These are phyloP conservation scores for Parazoanthus darwini DNA, from an alignment of 92 coral and sea anemone species.

Conservation along the genomic window DNA sequence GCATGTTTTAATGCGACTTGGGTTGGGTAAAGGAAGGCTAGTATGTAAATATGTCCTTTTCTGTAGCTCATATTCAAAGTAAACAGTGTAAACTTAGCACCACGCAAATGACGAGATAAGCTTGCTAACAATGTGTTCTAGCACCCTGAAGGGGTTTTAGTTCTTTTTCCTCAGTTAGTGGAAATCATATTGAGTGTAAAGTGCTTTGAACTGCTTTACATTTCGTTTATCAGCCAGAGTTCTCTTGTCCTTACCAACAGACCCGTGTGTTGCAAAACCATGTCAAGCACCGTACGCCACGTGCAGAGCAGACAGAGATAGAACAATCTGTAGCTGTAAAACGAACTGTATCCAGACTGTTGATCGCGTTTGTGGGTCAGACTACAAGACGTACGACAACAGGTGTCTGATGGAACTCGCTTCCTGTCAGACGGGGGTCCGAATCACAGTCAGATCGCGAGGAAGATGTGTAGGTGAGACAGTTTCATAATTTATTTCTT, in stretches of 20 bases:
- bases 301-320: neutral
- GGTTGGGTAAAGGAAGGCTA: too few species aligned
- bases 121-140: too few species aligned
- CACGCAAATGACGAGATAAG: too few species aligned
- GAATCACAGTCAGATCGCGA: neutral
- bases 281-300: neutral
- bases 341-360: neutral
- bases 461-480: constrained; percentile 25
- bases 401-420: constrained; percentile 12
- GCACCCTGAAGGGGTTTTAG: too few species aligned
- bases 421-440: neutral
- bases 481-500: neutral
- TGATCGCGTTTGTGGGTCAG: constrained; percentile 17
- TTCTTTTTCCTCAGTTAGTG: too few species aligned
- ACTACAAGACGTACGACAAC: constrained; percentile 1
- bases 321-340: neutral
- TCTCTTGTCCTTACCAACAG: neutral
- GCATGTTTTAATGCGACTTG: too few species aligned
- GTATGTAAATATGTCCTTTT: too few species aligned
- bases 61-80: too few species aligned
- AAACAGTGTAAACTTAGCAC: too few species aligned
- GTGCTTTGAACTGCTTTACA: too few species aligned
- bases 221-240: too few species aligned
- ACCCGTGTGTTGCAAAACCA: constrained; percentile 8
- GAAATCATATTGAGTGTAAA: too few species aligned